phyloP scores from a whole-genome alignment of 1,140 invertebrate genomes.

The Grapholita molesta region DNA sequence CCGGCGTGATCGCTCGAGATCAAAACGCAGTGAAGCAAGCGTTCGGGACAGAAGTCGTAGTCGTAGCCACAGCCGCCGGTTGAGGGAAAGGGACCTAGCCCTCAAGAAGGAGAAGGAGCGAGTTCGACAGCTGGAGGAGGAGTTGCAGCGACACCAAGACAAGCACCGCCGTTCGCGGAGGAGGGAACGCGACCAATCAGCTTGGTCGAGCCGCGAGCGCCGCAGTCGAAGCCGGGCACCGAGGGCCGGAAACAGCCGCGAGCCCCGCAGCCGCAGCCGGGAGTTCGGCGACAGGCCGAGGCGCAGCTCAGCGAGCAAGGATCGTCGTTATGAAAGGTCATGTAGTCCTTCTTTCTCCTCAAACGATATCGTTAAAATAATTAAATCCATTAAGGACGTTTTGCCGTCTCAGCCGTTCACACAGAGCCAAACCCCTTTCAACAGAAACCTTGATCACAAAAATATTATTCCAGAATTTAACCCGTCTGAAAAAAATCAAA shows the following conservation, averaged over 20 bases:
- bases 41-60: neutral
- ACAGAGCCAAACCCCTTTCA: neutral
- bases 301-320: too few relatives aligned
- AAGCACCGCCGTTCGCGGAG: neutral
- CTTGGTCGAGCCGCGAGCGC: neutral
- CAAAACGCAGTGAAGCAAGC: neutral
- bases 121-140: neutral
- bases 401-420: neutral
- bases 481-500: neutral
- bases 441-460: neutral
- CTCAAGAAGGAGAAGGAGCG: neutral
- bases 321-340: too few relatives aligned
- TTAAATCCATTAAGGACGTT: neutral
- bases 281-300: too few relatives aligned
- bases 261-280: neutral
- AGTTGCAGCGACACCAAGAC: neutral
- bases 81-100: neutral
- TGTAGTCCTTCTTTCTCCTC: neutral
- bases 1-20: neutral
- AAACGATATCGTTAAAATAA: neutral
- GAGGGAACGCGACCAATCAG: neutral
- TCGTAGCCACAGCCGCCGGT: neutral
- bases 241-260: neutral
- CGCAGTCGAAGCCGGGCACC: neutral
- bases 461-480: slow-evolving; percentile 13